A percentile compares a stretch with the other conserved stretches of the same genome.
Evolutionary conservation across 30 jellyfish, hydroid and myxozoan genomes (phyloP).

Genomic region (Catostylus mosaicus): DNA sequence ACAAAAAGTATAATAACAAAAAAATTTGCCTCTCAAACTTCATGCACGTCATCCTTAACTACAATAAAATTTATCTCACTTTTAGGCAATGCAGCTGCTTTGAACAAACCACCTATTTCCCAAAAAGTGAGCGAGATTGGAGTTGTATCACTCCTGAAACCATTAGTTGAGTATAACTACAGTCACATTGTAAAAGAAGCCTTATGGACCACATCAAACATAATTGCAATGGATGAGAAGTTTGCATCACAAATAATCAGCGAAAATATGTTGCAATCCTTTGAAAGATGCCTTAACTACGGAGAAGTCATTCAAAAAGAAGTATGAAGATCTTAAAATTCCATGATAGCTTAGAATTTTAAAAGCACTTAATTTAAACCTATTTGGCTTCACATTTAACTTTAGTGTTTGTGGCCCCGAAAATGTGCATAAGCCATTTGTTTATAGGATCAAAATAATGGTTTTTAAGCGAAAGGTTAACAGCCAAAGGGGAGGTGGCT

Average conservation of each 20-base stretch:
- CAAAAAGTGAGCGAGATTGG: neutral
- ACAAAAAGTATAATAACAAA: no score
- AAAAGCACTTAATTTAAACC: no score
- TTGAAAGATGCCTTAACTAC: slow-evolving; percentile 42
- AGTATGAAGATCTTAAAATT: slow-evolving; percentile 52
- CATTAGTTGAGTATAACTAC: slow-evolving; percentile 37
- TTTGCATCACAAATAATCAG: slow-evolving; percentile 17
- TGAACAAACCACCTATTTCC: neutral
- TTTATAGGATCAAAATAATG: no score
- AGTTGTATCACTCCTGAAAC: slow-evolving; percentile 18
- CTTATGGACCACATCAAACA: slow-evolving; percentile 76
- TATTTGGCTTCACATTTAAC: no score
- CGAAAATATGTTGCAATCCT: slow-evolving; percentile 11
- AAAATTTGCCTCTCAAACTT: no score
- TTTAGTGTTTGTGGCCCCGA: no score
- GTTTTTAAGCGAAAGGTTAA: no score
- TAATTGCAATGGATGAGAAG: slow-evolving; percentile 26
- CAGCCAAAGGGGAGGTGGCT: no score
- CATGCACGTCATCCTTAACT: no score
- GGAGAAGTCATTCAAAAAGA: slow-evolving; percentile 70
- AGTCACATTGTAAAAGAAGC: slow-evolving; percentile 69
- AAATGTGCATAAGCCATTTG: no score
- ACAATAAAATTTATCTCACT: no score
- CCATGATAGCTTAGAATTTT: no score
- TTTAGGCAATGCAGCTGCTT: slow-evolving; percentile 30